Conservation (phyloP, 2,797 vertebrate genomes). For the Lepus townsendii region DNA sequence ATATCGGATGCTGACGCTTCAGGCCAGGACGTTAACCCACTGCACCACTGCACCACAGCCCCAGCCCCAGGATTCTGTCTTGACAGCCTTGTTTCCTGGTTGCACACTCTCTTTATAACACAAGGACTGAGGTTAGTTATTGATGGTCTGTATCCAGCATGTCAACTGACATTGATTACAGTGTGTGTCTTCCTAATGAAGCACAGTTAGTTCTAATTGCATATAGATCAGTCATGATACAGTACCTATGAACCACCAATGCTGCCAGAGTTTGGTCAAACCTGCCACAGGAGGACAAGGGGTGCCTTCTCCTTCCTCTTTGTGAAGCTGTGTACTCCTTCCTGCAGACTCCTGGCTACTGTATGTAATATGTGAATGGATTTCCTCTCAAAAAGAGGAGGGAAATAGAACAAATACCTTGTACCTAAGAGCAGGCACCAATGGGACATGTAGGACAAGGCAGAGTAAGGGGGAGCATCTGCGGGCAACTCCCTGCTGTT, state of each 20-base stretch:
- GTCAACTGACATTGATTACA: neutral
- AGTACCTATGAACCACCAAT: neutral
- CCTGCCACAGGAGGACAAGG: too few relatives aligned
- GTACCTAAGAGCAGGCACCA: fast-evolving
- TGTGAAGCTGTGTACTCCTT: neutral
- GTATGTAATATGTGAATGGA: too few relatives aligned
- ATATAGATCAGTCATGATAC: fast-evolving
- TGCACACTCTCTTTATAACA: neutral
- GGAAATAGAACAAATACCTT: neutral
- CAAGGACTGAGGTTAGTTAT: too few relatives aligned
- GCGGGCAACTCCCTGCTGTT: fast-evolving
- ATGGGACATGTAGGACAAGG: fast-evolving
- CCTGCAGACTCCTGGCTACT: neutral
- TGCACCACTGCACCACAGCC: too few relatives aligned
- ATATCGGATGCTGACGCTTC: too few relatives aligned
- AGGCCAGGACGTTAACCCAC: too few relatives aligned
- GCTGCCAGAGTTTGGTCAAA: neutral
- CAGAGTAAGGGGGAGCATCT: neutral
- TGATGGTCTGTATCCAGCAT: neutral
- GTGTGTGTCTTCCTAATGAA: neutral
- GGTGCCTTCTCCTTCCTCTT: neutral
- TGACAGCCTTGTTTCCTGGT: too few relatives aligned
- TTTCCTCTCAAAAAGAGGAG: neutral
- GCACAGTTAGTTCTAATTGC: neutral
- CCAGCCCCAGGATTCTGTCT: too few relatives aligned